Base-by-base conservation (phyloP, 1,140 invertebrate species). In the Agrilus planipennis region DNA sequence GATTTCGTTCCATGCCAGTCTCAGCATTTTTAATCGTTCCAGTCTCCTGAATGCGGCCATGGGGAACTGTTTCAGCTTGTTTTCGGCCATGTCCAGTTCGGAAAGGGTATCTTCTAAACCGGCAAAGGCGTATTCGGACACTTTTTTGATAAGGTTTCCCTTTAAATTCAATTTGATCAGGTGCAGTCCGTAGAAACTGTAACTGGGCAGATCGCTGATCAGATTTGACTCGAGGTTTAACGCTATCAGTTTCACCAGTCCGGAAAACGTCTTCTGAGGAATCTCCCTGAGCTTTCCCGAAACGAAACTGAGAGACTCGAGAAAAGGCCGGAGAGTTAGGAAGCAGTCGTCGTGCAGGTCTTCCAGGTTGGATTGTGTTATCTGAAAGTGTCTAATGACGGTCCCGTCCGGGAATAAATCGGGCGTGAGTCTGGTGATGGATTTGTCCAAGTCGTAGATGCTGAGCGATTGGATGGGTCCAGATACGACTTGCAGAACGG, bases 161-260 rank as follows among this genome's bases (percentile, higher is more conserved):
- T 90, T 90, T 30, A 89, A 65, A 54, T 84, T 89, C 3, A 93
- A 64, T 60, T 87, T 89, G 32, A 79, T 74, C 21, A 93, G 62
- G 16, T 78, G 76, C 42, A 91, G 65, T 0, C 84, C 85, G 53
- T 86, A 89, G 58, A 92, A 89, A 46, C 80, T 82, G 55, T 90
- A 90, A 51, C 82, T 84, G 1, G 83, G 77, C 21, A 93, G 69
- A 45, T 87, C 79, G 21, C 75, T 72, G 29, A 92, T 87, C 49
- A 82, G 70, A 60, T 92, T 92, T 35, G 77, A 77, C 55, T 89
- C 86, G n/a, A 93, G 72, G 57, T 91, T 84, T 18, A 93, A 64
- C 0, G 77, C 74, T 12, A 76, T 75, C 11, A 92, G 61, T 50
- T 77, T 77, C 12, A 72, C 68, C 45, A 92, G 67, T 5, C 77